phyloP scores from a whole-genome alignment of 2,888 invertebrate genomes.

The Aquatica leii region DNA sequence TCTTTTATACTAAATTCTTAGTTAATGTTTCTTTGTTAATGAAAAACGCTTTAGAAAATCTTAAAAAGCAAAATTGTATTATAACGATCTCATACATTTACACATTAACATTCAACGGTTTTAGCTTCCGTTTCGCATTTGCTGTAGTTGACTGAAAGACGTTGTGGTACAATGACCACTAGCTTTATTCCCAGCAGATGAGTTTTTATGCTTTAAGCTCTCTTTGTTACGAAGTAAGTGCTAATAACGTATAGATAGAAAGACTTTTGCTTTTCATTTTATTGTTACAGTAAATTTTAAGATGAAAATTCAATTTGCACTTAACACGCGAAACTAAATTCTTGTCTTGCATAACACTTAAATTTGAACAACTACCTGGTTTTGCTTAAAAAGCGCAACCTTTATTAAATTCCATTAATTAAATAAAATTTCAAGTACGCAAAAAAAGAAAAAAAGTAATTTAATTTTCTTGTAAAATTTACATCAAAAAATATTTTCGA shows the following conservation, averaged over 20 bases:
- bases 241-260: slow-evolving; percentile 7
- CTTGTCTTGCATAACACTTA: no score
- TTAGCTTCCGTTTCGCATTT: slow-evolving; percentile 5
- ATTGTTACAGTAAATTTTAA: slow-evolving; percentile 12
- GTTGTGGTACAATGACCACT: slow-evolving; percentile 22
- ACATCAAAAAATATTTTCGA: slow-evolving; percentile 9
- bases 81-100: slow-evolving; percentile 12
- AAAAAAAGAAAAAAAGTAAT: slow-evolving; percentile 11
- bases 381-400: no score
- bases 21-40: slow-evolving; percentile 2
- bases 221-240: slow-evolving; percentile 25
- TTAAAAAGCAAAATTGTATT: not conserved
- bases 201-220: slow-evolving; percentile 28
- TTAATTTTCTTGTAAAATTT: slow-evolving; percentile 22
- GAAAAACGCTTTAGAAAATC: not conserved
- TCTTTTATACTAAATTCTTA: slow-evolving; percentile 8
- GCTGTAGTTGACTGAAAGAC: slow-evolving; percentile 16
- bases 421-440: not conserved
- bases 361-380: no score
- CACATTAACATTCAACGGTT: slow-evolving; percentile 10
- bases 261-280: slow-evolving; percentile 18
- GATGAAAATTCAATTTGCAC: not conserved
- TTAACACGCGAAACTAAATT: no score
- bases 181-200: slow-evolving; percentile 15
- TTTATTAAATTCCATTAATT: not conserved